These are phyloP conservation scores for Embiotoca jacksoni DNA, from an alignment of 2,113 vertebrate genomes.

Conservation along the genomic window DNA sequence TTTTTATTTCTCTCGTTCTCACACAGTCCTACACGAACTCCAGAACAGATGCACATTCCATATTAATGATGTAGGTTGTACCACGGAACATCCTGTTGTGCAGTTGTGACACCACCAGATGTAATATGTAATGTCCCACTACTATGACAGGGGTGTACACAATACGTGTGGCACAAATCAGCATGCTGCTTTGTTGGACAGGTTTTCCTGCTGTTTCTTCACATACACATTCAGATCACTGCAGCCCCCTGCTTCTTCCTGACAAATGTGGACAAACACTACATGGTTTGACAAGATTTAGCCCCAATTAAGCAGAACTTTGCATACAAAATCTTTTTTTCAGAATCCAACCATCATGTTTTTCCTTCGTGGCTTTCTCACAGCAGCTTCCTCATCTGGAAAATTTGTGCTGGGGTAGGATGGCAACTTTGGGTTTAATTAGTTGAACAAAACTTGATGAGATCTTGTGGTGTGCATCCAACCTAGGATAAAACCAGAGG, in stretches of 20 bases:
- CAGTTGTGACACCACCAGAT: constrained; percentile 23
- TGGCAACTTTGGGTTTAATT: constrained; percentile 72
- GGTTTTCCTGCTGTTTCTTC: constrained; percentile 42
- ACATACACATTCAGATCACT: constrained; percentile 40
- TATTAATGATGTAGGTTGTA: neutral
- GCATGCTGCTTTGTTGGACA: constrained; percentile 33
- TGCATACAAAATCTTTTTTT: constrained; percentile 27
- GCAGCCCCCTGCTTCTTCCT: constrained; percentile 39
- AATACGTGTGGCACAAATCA: constrained; percentile 28
- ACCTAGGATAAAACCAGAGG: constrained; percentile 63
- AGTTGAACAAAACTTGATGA: constrained; percentile 75
- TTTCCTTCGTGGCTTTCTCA: constrained; percentile 48
- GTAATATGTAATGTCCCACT: neutral
- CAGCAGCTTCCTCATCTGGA: constrained; percentile 65
- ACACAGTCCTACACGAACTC: neutral
- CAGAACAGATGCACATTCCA: neutral
- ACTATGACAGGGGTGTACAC: neutral
- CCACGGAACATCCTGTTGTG: constrained; percentile 20
- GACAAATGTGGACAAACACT: constrained; percentile 48
- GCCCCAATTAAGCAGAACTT: constrained; percentile 57
- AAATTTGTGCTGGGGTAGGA: constrained; percentile 51
- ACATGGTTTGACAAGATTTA: constrained; percentile 60
- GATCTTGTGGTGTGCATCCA: constrained; percentile 67
- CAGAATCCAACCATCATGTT: constrained; percentile 31
- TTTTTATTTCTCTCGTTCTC: neutral